Evolutionary conservation across 2,113 vertebrate species (phyloP).

Genomic region (Embiotoca jacksoni): DNA sequence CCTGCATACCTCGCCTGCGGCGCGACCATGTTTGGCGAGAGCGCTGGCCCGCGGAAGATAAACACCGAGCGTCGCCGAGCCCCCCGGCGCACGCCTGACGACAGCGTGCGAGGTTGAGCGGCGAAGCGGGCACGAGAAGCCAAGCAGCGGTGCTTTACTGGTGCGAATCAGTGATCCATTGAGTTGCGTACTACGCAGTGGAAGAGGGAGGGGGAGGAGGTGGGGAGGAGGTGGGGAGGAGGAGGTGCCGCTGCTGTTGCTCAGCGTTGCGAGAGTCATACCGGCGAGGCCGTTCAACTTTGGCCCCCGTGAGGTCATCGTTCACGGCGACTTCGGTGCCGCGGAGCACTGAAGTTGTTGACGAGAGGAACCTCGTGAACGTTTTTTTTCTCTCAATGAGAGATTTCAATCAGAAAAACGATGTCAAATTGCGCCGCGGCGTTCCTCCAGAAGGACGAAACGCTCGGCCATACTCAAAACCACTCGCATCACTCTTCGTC

Average conservation of each 20-base stretch:
- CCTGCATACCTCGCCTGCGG: constrained; percentile 64
- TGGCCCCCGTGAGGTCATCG: constrained; percentile 57
- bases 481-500: too few relatives aligned
- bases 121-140: constrained; percentile 53
- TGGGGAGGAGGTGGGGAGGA: too few relatives aligned
- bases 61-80: constrained; percentile 55
- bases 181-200: constrained; percentile 44
- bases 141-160: constrained; percentile 60
- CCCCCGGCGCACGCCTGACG: constrained; percentile 22
- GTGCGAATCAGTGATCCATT: constrained; percentile 78
- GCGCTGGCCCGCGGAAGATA: constrained; percentile 54
- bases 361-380: too few relatives aligned
- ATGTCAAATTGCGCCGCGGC: too few relatives aligned
- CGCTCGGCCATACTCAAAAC: too few relatives aligned
- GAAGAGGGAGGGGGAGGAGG: neutral
- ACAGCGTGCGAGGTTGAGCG: constrained; percentile 52
- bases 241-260: constrained; percentile 14
- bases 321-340: constrained; percentile 55
- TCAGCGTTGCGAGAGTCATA: constrained; percentile 77
- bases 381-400: too few relatives aligned
- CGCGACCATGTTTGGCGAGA: constrained; percentile 77
- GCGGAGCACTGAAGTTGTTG: neutral
- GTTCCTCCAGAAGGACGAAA: too few relatives aligned
- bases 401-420: too few relatives aligned
- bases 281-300: constrained; percentile 71